phyloP scores from a whole-genome alignment of 2,797 vertebrate genomes.

The Lindbergichthys nudifrons region DNA sequence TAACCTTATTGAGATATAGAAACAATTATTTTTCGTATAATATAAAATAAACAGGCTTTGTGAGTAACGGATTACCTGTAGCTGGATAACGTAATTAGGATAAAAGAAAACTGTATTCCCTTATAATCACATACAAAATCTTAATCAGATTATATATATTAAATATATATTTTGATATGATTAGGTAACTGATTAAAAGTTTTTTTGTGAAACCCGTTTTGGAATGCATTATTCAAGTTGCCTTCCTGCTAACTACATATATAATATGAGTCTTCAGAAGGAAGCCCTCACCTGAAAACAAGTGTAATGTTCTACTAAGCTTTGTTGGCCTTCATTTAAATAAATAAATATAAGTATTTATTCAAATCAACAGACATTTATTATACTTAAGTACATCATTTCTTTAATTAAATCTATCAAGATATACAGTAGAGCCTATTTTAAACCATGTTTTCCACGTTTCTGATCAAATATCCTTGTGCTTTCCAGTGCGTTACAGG shows the following conservation, averaged over 20 bases:
- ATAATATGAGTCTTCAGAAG: constrained; percentile 12
- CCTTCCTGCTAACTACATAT: constrained; percentile 2
- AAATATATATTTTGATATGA: too few relatives aligned
- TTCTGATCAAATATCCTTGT: neutral
- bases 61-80: too few relatives aligned
- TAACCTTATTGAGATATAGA: neutral
- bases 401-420: neutral
- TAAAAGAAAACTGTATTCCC: too few relatives aligned
- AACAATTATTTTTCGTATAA: neutral
- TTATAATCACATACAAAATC: too few relatives aligned
- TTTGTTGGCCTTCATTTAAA: constrained; percentile 4
- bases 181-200: too few relatives aligned
- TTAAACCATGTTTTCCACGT: too few relatives aligned
- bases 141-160: too few relatives aligned
- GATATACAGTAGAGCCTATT: too few relatives aligned
- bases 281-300: neutral
- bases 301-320: neutral
- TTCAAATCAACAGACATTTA: neutral
- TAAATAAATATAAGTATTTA: neutral
- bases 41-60: too few relatives aligned
- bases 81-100: too few relatives aligned
- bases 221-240: too few relatives aligned
- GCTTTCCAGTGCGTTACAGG: neutral
- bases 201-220: too few relatives aligned
- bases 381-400: neutral